These are phyloP conservation scores for Julus scandinavius DNA, from an alignment of 2,888 invertebrate species.

Conservation along the genomic window DNA sequence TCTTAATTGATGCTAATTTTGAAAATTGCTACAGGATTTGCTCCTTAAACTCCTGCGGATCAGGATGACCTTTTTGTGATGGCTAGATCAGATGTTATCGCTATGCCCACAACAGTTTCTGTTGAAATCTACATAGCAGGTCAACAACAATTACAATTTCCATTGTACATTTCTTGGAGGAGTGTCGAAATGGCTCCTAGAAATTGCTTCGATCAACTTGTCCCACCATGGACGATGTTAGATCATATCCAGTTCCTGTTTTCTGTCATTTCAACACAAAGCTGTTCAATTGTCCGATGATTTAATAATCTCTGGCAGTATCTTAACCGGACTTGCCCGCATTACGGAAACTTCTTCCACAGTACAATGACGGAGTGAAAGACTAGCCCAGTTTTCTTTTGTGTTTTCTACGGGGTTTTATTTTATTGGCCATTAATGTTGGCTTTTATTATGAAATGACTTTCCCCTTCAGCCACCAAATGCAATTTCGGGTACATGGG, in stretches of 20 bases:
- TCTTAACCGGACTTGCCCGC: conserved; percentile 1
- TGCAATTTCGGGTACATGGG: not conserved
- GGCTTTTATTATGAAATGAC: conserved; percentile 7
- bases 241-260: not conserved
- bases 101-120: not conserved
- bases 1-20: conserved; percentile 26
- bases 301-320: not conserved
- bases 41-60: not conserved
- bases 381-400: not conserved
- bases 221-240: not conserved
- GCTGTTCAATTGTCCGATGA: conserved; percentile 7
- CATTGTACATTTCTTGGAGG: not conserved
- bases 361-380: not conserved
- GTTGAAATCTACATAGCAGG: not conserved
- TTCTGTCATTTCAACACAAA: not conserved
- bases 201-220: not conserved
- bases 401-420: conserved; percentile 19
- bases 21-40: not conserved
- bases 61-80: no score
- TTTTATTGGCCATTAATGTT: not conserved
- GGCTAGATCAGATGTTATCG: not conserved
- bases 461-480: conserved; percentile 33
- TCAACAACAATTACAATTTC: not conserved
- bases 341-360: not conserved
- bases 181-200: not conserved